phyloP scores from a whole-genome alignment of 2,797 vertebrate genomes.

The Acropternis orthonyx region DNA sequence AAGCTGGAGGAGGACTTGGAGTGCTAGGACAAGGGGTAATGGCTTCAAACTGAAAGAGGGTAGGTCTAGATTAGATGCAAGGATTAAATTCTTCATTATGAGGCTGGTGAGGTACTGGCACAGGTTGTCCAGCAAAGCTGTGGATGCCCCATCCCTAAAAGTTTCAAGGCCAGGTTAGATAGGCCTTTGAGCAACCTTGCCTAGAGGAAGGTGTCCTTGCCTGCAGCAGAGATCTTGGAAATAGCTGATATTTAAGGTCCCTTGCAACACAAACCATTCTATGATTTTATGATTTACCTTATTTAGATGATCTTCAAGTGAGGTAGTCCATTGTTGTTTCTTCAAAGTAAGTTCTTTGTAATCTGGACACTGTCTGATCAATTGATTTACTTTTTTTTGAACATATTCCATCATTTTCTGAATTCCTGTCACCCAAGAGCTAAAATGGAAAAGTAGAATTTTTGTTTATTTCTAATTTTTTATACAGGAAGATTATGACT shows the following conservation, averaged over 20 bases:
- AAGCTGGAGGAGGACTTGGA: rapidly evolving
- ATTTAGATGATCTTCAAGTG: conserved; percentile 75
- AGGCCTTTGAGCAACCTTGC: neutral
- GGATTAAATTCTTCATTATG: neutral
- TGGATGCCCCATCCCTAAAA: neutral
- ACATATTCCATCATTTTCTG: conserved; percentile 79
- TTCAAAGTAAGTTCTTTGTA: conserved; percentile 72
- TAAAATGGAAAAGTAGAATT: conserved; percentile 53
- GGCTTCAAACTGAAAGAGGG: too few species aligned
- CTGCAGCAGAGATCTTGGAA: neutral
- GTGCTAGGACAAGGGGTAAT: neutral
- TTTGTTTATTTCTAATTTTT: neutral
- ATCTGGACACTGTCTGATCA: conserved; percentile 68
- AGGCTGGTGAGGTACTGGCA: neutral
- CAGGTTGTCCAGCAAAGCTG: neutral
- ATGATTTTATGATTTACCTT: conserved; percentile 75
- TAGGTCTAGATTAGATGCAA: neutral
- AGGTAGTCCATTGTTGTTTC: conserved; percentile 75
- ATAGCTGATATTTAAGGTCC: neutral
- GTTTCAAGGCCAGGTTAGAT: neutral
- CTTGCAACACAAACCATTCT: neutral
- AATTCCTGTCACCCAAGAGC: conserved; percentile 70
- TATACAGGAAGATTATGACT: neutral
- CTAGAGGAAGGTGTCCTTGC: neutral
- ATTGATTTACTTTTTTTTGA: conserved; percentile 69